phyloP scores from a whole-genome alignment of 2,888 invertebrate species.

The Campaea margaritaria region DNA sequence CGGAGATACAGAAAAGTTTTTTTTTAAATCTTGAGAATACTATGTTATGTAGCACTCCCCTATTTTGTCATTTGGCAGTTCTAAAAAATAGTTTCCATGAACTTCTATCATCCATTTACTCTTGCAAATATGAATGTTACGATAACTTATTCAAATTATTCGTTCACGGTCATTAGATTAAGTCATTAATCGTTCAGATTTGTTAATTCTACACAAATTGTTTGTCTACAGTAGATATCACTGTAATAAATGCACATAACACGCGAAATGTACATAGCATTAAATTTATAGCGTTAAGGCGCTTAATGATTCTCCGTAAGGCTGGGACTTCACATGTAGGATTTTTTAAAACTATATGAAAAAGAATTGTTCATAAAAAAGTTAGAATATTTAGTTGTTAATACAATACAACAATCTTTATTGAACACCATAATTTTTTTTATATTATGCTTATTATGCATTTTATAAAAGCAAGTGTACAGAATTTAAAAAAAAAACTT shows the following conservation, averaged over 20 bases:
- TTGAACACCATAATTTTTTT: no score
- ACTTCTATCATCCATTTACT: background rate
- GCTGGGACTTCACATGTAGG: background rate
- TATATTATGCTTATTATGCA: no score
- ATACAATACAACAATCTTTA: no score
- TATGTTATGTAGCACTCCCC: no score
- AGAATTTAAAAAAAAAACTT: no score
- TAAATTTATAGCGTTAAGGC: conserved; percentile 1
- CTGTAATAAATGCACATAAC: conserved; percentile 9
- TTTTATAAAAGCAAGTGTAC: no score
- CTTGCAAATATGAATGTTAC: background rate
- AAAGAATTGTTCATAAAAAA: no score
- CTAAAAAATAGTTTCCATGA: background rate
- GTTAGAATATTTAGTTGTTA: no score
- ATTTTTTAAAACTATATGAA: no score
- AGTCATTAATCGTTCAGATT: conserved; percentile 3
- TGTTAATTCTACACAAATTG: conserved; percentile 9
- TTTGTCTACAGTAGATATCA: conserved; percentile 4
- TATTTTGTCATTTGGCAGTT: no score
- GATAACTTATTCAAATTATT: background rate
- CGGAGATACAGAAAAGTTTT: no score
- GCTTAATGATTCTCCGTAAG: background rate
- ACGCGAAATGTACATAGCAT: conserved; percentile 4
- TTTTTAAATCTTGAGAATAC: no score
- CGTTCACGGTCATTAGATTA: conserved; percentile 1